Evolutionary conservation across 2,797 vertebrate species (phyloP).

Genomic region (Allobates femoralis): DNA sequence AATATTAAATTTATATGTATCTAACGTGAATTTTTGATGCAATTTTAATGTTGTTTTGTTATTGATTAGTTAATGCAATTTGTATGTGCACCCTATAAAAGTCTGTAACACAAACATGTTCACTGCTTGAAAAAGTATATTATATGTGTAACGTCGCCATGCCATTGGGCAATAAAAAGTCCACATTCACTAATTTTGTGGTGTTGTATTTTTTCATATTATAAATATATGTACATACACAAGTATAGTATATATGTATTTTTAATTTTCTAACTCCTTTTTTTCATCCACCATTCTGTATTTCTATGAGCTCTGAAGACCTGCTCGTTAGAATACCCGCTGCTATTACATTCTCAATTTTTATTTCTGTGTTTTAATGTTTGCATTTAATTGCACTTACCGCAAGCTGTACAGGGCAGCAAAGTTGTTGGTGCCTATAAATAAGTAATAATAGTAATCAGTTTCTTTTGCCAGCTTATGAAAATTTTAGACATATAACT

Average conservation of each 20-base stretch:
- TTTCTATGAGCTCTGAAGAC: neutral
- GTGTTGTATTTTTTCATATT: too few relatives aligned
- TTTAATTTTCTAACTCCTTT: neutral
- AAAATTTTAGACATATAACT: constrained; percentile 36
- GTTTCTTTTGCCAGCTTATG: constrained; percentile 45
- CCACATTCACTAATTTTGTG: too few relatives aligned
- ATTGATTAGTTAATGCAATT: too few relatives aligned
- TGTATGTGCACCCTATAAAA: too few relatives aligned
- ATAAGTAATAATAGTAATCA: constrained; percentile 39
- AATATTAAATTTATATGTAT: too few relatives aligned
- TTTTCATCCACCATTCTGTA: neutral
- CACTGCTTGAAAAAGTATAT: too few relatives aligned
- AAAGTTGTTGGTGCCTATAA: constrained; percentile 17
- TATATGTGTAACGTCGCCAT: too few relatives aligned
- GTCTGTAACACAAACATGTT: too few relatives aligned
- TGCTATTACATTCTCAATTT: neutral
- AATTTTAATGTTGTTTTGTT: too few relatives aligned
- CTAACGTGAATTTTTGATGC: too few relatives aligned
- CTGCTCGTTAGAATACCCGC: neutral
- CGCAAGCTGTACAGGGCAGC: constrained; percentile 14
- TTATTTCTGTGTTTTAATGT: constrained; percentile 32
- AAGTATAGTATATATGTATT: neutral
- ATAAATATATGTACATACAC: too few relatives aligned
- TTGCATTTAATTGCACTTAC: constrained; percentile 36
- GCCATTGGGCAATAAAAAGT: too few relatives aligned